Conservation (phyloP, 2,797 vertebrate species). For the Ctenochaetus hawaiiensis region DNA sequence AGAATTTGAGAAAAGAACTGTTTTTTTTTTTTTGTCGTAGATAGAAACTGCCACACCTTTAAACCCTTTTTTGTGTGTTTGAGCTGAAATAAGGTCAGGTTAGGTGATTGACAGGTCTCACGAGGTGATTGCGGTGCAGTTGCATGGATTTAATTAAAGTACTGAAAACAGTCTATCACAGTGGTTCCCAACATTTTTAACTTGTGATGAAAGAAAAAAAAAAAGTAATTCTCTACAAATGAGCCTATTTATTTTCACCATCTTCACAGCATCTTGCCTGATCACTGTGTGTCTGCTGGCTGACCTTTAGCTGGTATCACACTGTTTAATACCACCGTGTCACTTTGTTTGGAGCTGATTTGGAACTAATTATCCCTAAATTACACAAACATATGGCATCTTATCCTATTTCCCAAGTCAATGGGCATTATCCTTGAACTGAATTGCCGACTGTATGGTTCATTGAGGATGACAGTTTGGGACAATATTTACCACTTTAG, state of each 20-base stretch:
- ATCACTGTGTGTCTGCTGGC: background rate
- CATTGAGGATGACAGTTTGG: conserved; percentile 63
- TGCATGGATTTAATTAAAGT: background rate
- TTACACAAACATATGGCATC: conserved; percentile 66
- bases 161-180: background rate
- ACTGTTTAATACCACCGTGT: conserved; percentile 34
- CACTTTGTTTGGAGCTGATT: conserved; percentile 55
- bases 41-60: conserved; percentile 9
- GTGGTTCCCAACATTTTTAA: background rate
- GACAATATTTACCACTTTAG: conserved; percentile 73
- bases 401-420: conserved; percentile 58
- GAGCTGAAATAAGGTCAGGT: conserved; percentile 8
- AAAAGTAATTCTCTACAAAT: too few species aligned
- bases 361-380: conserved; percentile 61
- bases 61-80: background rate
- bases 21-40: conserved; percentile 1
- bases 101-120: conserved; percentile 7
- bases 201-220: too few species aligned
- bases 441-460: conserved; percentile 52
- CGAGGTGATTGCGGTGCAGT: background rate
- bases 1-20: background rate
- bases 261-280: conserved; percentile 10
- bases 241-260: background rate
- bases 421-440: conserved; percentile 62
- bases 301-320: conserved; percentile 52